Evolutionary conservation across 1,140 invertebrate genomes (phyloP).

Genomic region (Halyomorpha halys): DNA sequence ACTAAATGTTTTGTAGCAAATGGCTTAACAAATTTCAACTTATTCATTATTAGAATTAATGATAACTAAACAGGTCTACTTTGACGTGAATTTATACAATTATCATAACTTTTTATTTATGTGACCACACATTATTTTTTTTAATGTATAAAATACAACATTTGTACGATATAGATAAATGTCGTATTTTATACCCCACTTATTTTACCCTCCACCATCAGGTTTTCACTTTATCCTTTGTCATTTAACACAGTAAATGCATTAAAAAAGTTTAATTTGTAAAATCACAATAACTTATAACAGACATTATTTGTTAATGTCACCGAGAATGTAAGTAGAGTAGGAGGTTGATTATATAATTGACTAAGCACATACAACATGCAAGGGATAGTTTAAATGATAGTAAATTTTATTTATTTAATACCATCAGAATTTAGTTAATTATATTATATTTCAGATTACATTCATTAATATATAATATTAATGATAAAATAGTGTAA

Average conservation of each 20-base stretch:
- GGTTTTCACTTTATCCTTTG: slow-evolving; percentile 4
- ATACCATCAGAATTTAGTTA: no score
- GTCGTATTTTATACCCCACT: slow-evolving; percentile 10
- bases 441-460: no score
- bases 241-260: background rate
- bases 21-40: background rate
- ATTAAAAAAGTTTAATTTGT: background rate
- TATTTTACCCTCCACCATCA: slow-evolving; percentile 4
- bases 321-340: no score
- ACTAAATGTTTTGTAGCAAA: background rate
- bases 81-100: slow-evolving; percentile 5
- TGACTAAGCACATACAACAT: no score
- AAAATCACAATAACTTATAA: background rate
- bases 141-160: slow-evolving; percentile 12
- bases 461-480: no score
- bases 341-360: no score
- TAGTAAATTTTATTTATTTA: no score
- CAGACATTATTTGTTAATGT: no score
- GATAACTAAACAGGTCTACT: background rate
- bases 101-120: background rate
- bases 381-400: no score
- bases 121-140: background rate
- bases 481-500: no score
- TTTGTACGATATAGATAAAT: slow-evolving; percentile 6
- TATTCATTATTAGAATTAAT: background rate